Percentiles rank a stretch among this genome's conserved stretches.
phyloP scores from a whole-genome alignment of 2,888 invertebrate species.

The Cynaeus angustus region DNA sequence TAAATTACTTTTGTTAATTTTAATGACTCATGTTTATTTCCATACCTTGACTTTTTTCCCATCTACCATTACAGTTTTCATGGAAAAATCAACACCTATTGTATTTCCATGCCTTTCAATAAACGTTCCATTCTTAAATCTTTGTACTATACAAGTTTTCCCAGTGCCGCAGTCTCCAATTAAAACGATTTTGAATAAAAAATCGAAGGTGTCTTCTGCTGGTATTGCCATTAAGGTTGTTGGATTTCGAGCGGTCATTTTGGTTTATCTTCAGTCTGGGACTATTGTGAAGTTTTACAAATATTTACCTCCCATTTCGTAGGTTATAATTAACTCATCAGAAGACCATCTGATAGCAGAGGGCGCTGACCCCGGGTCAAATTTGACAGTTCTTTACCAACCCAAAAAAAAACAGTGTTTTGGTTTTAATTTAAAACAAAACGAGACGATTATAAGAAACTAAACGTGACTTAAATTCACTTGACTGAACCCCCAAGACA shows the following conservation, averaged over 20 bases:
- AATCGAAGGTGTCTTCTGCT: constrained; percentile 90
- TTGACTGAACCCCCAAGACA: not conserved
- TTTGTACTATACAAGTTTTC: constrained; percentile 96
- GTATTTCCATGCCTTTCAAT: constrained; percentile 97
- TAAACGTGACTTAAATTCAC: no score
- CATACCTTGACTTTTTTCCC: constrained; percentile 95
- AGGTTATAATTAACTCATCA: constrained; percentile 40
- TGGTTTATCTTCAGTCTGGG: constrained; percentile 53
- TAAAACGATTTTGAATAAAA: constrained; percentile 94
- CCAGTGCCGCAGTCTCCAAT: constrained; percentile 94
- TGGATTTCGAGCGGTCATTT: constrained; percentile 84
- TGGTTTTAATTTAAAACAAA: no score
- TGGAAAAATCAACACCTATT: constrained; percentile 98
- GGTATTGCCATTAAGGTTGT: constrained; percentile 84
- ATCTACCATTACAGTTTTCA: constrained; percentile 96
- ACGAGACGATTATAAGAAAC: no score
- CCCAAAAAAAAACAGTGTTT: no score
- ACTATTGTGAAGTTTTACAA: constrained; percentile 34
- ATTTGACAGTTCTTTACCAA: not conserved
- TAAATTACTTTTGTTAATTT: not conserved
- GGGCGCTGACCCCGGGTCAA: constrained; percentile 26
- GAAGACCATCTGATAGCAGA: constrained; percentile 7
- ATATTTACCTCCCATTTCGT: constrained; percentile 47
- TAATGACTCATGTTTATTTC: not conserved
- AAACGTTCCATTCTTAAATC: constrained; percentile 96